A percentile compares a stretch with the other conserved stretches of the same genome.
Evolutionary conservation across 2,888 invertebrate genomes (phyloP).

Genomic region (Hypena proboscidalis): DNA sequence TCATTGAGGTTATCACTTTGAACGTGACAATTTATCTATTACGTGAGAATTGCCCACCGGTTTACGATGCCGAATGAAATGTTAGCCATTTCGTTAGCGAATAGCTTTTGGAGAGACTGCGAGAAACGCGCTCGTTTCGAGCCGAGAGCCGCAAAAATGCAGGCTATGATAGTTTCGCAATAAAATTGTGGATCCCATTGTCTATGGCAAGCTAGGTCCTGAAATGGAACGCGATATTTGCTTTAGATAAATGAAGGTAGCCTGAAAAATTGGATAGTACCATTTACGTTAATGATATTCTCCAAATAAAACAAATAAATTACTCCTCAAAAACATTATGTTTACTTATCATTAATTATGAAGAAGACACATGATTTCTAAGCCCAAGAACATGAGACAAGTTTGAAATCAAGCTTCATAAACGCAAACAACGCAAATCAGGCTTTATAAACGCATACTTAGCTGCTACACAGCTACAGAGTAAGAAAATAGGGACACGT

Average conservation of each 20-base stretch:
- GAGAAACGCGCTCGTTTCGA: slow-evolving; percentile 19
- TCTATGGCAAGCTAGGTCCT: no score
- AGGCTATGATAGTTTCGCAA: slow-evolving; percentile 12
- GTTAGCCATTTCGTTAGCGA: slow-evolving; percentile 46
- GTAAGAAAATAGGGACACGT: neutral
- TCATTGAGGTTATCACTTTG: no score
- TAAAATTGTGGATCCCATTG: slow-evolving; percentile 12
- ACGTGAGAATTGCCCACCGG: slow-evolving; percentile 27
- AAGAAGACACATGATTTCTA: slow-evolving; percentile 18
- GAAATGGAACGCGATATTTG: no score
- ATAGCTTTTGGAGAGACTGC: slow-evolving; percentile 37
- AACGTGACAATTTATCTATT: no score
- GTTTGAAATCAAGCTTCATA: slow-evolving; percentile 8
- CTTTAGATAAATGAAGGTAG: no score
- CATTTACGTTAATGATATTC: no score
- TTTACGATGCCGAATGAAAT: slow-evolving; percentile 50
- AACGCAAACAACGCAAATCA: slow-evolving; percentile 11
- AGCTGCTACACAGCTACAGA: slow-evolving; percentile 5
- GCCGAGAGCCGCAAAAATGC: slow-evolving; percentile 21
- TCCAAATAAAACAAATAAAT: no score
- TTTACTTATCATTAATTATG: no score
- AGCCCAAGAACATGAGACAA: slow-evolving; percentile 6
- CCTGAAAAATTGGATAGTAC: no score
- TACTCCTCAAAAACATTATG: no score
- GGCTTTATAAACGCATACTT: slow-evolving; percentile 3